Evolutionary conservation across 2,888 invertebrate species (phyloP).

Genomic region (Boloria selene): DNA sequence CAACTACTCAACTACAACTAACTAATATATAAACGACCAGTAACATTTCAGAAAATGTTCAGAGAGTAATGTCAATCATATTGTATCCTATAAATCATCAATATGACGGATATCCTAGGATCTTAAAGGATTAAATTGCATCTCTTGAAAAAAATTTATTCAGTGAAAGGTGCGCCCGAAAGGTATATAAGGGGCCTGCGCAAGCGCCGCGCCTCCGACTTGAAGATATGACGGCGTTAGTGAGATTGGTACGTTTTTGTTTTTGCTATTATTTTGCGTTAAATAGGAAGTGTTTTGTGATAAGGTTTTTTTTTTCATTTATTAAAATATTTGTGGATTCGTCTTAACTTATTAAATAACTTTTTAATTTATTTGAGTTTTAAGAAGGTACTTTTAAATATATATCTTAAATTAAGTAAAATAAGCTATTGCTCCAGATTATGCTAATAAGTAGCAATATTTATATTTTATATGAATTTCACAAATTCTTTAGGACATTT

Average conservation of each 20-base stretch:
- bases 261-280: constrained; percentile 22
- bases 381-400: too few species aligned
- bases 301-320: background rate
- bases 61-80: background rate
- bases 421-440: too few species aligned
- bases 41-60: too few species aligned
- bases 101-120: constrained; percentile 22
- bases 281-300: constrained; percentile 1
- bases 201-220: constrained; percentile 74
- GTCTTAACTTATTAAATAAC: too few species aligned
- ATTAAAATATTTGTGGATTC: background rate
- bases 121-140: constrained; percentile 44
- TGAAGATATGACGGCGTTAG: constrained; percentile 53
- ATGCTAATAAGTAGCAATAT: too few species aligned
- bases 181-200: constrained; percentile 68
- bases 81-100: background rate
- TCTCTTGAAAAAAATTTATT: constrained; percentile 51
- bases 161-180: constrained; percentile 73
- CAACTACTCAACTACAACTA: too few species aligned
- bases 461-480: too few species aligned
- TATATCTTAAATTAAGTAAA: too few species aligned
- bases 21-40: too few species aligned
- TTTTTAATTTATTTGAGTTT: too few species aligned
- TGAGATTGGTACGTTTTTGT: constrained; percentile 69
- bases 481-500: too few species aligned